Evolutionary conservation across 2,113 vertebrate species (phyloP).

Genomic region (Globicephala melas): DNA sequence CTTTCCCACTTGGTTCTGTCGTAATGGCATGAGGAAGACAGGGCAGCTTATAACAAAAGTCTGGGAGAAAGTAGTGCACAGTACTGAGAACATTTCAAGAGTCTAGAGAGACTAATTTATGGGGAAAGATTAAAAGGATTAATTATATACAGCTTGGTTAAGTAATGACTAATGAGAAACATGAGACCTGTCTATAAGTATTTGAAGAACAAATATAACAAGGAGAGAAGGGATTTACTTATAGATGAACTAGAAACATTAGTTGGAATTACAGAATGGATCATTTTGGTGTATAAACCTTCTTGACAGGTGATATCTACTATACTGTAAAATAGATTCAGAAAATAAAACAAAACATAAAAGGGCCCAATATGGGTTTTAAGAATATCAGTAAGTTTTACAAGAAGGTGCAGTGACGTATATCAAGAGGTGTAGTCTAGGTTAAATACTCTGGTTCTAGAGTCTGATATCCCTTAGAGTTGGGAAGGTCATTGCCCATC

Average conservation of each 20-base stretch:
- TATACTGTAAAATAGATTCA: conserved; percentile 27
- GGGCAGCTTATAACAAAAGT: not conserved
- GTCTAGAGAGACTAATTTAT: conserved; percentile 35
- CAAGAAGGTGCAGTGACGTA: not conserved
- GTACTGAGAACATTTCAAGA: conserved; percentile 10
- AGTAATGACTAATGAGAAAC: conserved; percentile 51
- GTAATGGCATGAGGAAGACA: not conserved
- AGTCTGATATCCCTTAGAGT: not conserved
- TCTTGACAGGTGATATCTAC: conserved; percentile 14
- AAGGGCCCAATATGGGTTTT: not conserved
- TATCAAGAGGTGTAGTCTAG: not conserved
- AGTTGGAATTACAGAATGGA: conserved; percentile 42
- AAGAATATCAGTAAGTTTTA: not conserved
- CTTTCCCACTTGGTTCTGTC: not conserved
- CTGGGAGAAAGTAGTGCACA: not conserved
- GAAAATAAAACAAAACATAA: conserved; percentile 28
- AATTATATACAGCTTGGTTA: conserved; percentile 40
- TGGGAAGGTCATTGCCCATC: not conserved
- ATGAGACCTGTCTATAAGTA: conserved; percentile 26
- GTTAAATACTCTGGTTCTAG: not conserved
- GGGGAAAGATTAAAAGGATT: conserved; percentile 55
- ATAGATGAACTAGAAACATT: conserved; percentile 11
- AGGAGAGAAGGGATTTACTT: conserved; percentile 35
- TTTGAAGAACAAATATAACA: conserved; percentile 36
- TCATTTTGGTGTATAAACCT: conserved; percentile 29